phyloP scores from a whole-genome alignment of 2,888 invertebrate species.

The Unio delphinus region DNA sequence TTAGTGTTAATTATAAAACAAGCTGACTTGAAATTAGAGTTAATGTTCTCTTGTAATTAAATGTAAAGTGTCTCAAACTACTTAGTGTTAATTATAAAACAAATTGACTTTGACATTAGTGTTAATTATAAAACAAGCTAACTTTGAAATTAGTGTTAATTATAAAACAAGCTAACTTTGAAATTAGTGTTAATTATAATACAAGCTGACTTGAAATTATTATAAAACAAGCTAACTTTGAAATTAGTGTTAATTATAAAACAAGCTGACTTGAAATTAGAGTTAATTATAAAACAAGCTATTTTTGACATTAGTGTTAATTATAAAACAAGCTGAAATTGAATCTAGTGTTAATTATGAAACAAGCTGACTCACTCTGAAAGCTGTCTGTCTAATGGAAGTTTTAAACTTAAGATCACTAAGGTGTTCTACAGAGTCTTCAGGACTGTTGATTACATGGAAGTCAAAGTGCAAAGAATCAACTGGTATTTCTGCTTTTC shows the following conservation, averaged over 20 bases:
- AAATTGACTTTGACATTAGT: constrained; percentile 41
- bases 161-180: too few species aligned
- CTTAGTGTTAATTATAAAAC: neutral
- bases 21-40: constrained; percentile 22
- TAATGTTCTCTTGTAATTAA: too few species aligned
- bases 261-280: constrained; percentile 14
- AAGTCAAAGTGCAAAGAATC: constrained; percentile 68
- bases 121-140: constrained; percentile 38
- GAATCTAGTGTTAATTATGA: neutral
- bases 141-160: too few species aligned
- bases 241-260: neutral
- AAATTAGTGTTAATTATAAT: too few species aligned
- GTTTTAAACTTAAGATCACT: constrained; percentile 49
- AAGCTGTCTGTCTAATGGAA: constrained; percentile 50
- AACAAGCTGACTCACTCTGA: constrained; percentile 45
- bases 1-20: neutral
- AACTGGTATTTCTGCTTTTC: constrained; percentile 68
- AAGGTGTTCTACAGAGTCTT: constrained; percentile 45
- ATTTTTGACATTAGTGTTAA: neutral
- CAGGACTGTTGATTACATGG: constrained; percentile 37
- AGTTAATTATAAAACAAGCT: constrained; percentile 39
- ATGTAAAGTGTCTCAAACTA: too few species aligned
- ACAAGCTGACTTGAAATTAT: neutral
- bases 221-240: too few species aligned
- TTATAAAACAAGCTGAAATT: neutral